Base-by-base conservation (phyloP, 2,888 invertebrate genomes). In the Lutraria lutraria region DNA sequence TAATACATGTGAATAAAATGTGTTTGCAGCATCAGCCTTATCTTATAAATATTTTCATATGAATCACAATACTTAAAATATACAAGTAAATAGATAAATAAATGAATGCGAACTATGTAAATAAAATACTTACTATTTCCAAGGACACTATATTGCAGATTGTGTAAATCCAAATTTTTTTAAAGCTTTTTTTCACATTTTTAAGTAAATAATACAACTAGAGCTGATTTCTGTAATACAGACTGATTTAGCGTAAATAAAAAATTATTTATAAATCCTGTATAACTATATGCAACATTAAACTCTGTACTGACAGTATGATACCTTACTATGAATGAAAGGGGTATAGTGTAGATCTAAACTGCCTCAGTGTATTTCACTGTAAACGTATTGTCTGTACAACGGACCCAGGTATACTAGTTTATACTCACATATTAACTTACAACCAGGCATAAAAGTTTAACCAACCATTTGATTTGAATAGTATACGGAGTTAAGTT, bases 381-480 rank as follows among this genome's bases (percentile, higher is more conserved):
- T 25, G 34, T 34, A 2, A 31, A 16, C 31, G 19, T 76, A 76
- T 76, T 76, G 76, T 76, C 76, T 76, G 76, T 76, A 34, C 21
- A 15, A 6, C 15, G 16, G 16, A 76, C 76, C 13, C 76, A 25
- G 76, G 1, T 76, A 76, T 31, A 76, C 76, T 3, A 29, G 25
- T 16, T 76, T 31, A 56, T 34, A 76, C 31, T 76, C 19, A 19
- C 12, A 19, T 72, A 72, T 72, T 16, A 29, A 31, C 31, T 72
- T 72, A 12, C 72, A 31, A 12, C 29, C 29, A 31, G 29, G 72
- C 31, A 31, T 72, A 72, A 25, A 72, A 13, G 31, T 31, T 19
- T 72, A 72, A 13, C 31, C 72, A 72, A 31, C n/a, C 72, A 72
- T 72, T 29, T 72, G 72, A 72, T 72, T 72, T 72, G 29, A 72